A percentile compares a stretch with the other conserved stretches of the same genome.
These are phyloP conservation scores for Amphiura filiformis DNA, from an alignment of 35 echinoderm and acorn worm genomes.

Conservation along the genomic window DNA sequence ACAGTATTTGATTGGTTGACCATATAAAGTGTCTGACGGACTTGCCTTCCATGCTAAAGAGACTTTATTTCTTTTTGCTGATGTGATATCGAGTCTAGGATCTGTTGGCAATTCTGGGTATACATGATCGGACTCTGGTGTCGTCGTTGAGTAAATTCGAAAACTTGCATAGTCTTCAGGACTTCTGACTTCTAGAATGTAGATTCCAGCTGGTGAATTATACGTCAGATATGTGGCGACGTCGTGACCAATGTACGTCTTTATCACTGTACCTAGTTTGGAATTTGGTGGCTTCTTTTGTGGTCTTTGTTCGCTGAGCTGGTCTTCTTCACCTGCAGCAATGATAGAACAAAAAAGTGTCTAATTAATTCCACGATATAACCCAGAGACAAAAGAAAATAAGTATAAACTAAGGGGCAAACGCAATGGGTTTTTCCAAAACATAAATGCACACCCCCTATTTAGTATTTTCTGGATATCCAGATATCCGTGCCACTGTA, in stretches of 20 bases:
- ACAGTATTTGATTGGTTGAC: slow-evolving; percentile 77
- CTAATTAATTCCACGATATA: background rate
- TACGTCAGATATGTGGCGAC: slow-evolving; percentile 65
- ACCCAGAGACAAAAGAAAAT: background rate
- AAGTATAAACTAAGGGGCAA: too few species aligned
- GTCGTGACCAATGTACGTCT: slow-evolving; percentile 62
- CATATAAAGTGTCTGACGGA: slow-evolving; percentile 63
- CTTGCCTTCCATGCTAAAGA: slow-evolving; percentile 90
- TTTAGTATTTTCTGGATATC: too few species aligned
- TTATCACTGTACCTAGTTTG: slow-evolving; percentile 49
- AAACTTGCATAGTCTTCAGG: slow-evolving; percentile 53
- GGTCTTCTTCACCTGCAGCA: slow-evolving; percentile 76
- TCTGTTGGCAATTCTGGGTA: slow-evolving; percentile 88
- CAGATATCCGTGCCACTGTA: too few species aligned
- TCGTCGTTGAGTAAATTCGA: slow-evolving; percentile 75
- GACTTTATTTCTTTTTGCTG: slow-evolving; percentile 61
- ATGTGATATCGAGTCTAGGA: slow-evolving; percentile 72
- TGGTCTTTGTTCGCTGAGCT: slow-evolving; percentile 75
- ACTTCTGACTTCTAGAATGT: slow-evolving; percentile 64
- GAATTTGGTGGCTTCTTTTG: slow-evolving; percentile 44
- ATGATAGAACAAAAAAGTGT: slow-evolving; percentile 10
- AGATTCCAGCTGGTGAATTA: slow-evolving; percentile 81
- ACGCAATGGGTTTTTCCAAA: too few species aligned
- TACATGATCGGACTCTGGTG: slow-evolving; percentile 83
- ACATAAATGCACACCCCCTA: too few species aligned